Conservation (phyloP, 2,888 invertebrate species). For the Drosophila aldrichi region DNA sequence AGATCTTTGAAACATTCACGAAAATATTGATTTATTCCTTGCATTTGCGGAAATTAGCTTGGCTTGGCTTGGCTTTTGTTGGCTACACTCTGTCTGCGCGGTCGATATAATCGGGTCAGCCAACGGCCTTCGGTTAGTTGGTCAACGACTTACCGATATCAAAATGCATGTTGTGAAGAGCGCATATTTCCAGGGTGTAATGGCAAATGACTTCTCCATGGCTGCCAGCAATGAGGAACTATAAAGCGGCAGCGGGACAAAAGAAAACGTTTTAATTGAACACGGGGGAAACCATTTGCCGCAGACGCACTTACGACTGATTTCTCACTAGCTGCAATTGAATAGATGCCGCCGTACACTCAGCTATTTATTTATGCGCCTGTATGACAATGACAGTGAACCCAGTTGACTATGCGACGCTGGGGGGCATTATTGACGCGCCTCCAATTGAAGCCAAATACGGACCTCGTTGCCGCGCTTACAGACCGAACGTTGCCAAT, state of each 20-base stretch:
- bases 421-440: slow-evolving; percentile 49
- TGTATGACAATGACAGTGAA: slow-evolving; percentile 36
- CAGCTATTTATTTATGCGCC: slow-evolving; percentile 8
- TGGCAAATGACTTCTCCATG: slow-evolving; percentile 81
- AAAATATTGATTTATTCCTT: slow-evolving; percentile 41
- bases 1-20: background rate
- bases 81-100: slow-evolving; percentile 36
- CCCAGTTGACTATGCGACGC: slow-evolving; percentile 26
- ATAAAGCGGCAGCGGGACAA: background rate
- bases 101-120: slow-evolving; percentile 23
- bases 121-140: slow-evolving; percentile 16
- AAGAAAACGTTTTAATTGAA: background rate
- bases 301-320: slow-evolving; percentile 33
- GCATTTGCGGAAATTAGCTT: slow-evolving; percentile 21
- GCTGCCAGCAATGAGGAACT: slow-evolving; percentile 27
- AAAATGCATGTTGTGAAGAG: slow-evolving; percentile 74
- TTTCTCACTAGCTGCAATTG: slow-evolving; percentile 29
- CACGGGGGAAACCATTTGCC: background rate
- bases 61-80: slow-evolving; percentile 1
- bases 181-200: slow-evolving; percentile 80
- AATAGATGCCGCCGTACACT: slow-evolving; percentile 3
- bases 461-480: slow-evolving; percentile 22
- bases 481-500: slow-evolving; percentile 42
- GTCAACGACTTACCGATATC: slow-evolving; percentile 76
- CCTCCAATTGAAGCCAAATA: slow-evolving; percentile 25